Conservation (phyloP, 2,888 invertebrate genomes). For the Nowickia ferox region DNA sequence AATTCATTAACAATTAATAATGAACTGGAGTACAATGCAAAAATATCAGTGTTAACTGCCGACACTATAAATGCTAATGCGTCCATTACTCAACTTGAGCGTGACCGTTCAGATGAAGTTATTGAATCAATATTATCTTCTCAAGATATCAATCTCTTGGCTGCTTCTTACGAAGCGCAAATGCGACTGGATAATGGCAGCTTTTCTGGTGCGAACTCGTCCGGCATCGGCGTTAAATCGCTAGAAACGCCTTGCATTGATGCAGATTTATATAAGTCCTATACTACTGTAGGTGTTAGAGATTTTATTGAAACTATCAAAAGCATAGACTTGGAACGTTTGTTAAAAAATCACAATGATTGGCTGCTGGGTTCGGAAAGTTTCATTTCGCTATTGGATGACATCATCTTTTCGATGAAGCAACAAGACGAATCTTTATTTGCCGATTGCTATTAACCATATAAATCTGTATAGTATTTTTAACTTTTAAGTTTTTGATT, state of each 20-base stretch:
- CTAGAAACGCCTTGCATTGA: conserved; percentile 72
- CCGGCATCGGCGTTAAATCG: not conserved
- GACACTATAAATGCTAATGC: not conserved
- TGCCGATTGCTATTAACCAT: conserved; percentile 79
- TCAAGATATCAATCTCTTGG: conserved; percentile 78
- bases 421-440: conserved; percentile 75
- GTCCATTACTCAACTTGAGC: conserved; percentile 19
- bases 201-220: not conserved
- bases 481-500: not conserved
- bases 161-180: conserved; percentile 85
- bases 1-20: conserved; percentile 11
- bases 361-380: conserved; percentile 88
- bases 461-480: not conserved
- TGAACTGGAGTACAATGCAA: not conserved
- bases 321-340: conserved; percentile 85
- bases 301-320: conserved; percentile 86
- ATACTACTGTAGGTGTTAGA: conserved; percentile 84
- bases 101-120: conserved; percentile 74
- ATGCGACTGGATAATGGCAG: conserved; percentile 77
- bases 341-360: conserved; percentile 86
- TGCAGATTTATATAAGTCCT: conserved; percentile 78
- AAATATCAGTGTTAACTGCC: not conserved
- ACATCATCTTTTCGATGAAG: conserved; percentile 84
- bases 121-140: conserved; percentile 79
- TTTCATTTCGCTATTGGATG: conserved; percentile 89